Evolutionary conservation across 2,797 vertebrate species (phyloP), one percentile per base, ranked within the genome.

Genomic region (Prunella strophiata): DNA sequence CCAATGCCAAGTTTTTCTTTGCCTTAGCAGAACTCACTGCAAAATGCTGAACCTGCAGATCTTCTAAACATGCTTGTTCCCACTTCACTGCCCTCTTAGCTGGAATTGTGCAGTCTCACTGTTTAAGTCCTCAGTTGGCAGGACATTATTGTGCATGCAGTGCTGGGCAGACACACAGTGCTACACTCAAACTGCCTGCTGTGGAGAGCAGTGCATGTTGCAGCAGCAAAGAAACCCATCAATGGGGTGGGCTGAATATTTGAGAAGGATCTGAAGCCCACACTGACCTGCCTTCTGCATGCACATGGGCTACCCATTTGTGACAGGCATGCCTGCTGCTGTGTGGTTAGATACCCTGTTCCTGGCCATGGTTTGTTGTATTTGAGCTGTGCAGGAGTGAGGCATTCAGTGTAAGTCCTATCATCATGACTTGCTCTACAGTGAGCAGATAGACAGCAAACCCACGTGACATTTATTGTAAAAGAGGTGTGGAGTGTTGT

Each of bases 1-100:
- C 34, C 1, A 7, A 62, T 82, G 91, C 96, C 95, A 96, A 93
- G 65, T 94, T 92, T 91, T 72, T 76, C 77, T 94, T 91, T 80
- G 72, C 78, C 61, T 82, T 85, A 91, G 89, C 67, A 91, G 74
- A 91, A 87, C 50, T 83, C 5, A 3, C 50, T 85, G 67, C 42
- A 82, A 91, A 93, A 48, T 72, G 96, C 93, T 96, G 94, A 95
- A 77, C 83, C 16, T 82, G 85, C 96, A 95, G 61, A 71, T 91
- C 65, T 88, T 84, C 70, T 79, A 61, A 78, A 76, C 29, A 16
- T 13, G 36, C 43, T 89, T 25, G 45, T 42, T 94, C 81, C 59
- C 54, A 72, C 47, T 85, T 85, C 47, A 59, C 27, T 2, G 4
- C n/a, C 20, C 25, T 79, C 82, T 93, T 47, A 86, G 59, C 26